Conservation (phyloP, 2,888 invertebrate species). For the Busseola fusca region DNA sequence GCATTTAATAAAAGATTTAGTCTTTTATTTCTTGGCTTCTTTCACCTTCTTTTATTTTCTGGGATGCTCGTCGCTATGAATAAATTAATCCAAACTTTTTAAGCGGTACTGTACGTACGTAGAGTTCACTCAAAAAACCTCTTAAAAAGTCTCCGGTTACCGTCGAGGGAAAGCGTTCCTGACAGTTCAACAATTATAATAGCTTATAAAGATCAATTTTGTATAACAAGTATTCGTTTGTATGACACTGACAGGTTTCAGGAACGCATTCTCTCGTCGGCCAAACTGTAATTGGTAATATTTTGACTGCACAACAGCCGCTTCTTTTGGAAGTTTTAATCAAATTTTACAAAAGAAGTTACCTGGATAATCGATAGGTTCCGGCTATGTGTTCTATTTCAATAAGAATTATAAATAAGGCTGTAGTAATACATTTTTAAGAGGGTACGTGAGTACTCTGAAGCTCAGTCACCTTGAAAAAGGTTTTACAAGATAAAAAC, state of each 20-base stretch:
- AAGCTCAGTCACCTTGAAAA: slow-evolving; percentile 30
- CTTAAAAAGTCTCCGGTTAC: no score
- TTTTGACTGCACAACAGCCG: background rate
- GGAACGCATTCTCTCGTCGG: background rate
- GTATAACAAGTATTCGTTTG: background rate
- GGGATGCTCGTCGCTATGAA: background rate
- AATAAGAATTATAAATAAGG: slow-evolving; percentile 11
- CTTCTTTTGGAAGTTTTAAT: background rate
- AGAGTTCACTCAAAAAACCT: no score
- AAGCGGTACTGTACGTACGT: background rate
- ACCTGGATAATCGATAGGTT: slow-evolving; percentile 4
- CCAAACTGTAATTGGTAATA: background rate
- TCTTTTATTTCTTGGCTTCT: background rate
- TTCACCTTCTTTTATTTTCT: slow-evolving; percentile 5
- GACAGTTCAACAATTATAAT: background rate
- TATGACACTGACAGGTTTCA: background rate
- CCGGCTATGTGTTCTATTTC: slow-evolving; percentile 1
- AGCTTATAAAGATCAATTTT: background rate
- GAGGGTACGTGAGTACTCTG: background rate
- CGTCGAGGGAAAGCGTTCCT: background rate
- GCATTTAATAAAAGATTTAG: slow-evolving; percentile 20
- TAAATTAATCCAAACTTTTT: background rate
- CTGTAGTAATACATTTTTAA: slow-evolving; percentile 18
- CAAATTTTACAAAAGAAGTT: background rate
- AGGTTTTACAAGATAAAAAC: slow-evolving; percentile 5